Evolutionary conservation across 2,113 vertebrate genomes (phyloP).

Genomic region (Bubo scandiacus): DNA sequence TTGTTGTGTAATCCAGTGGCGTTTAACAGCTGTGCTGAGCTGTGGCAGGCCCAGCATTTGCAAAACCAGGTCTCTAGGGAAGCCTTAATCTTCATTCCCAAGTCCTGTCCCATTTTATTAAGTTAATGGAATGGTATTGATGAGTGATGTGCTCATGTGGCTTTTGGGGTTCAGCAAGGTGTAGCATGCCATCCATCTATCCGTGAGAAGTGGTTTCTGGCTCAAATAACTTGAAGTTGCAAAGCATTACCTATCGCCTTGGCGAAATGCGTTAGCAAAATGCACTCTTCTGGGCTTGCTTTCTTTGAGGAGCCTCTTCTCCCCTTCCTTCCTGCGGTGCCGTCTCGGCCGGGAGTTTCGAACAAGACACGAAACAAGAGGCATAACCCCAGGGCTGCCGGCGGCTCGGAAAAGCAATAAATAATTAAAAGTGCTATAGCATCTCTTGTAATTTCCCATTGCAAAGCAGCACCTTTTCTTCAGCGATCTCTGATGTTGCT

Average conservation of each 20-base stretch:
- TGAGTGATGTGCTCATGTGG: background rate
- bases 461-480: background rate
- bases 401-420: background rate
- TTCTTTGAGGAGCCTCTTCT: too few species aligned
- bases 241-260: too few species aligned
- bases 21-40: fast-evolving
- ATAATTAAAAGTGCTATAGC: background rate
- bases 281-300: fast-evolving
- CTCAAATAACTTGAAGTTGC: background rate
- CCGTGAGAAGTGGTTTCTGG: too few species aligned
- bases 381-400: background rate
- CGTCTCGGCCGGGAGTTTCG: background rate
- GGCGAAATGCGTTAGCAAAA: background rate
- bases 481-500: background rate
- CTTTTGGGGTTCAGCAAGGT: background rate
- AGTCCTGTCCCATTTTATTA: background rate
- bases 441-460: background rate
- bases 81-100: background rate
- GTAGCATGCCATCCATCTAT: fast-evolving
- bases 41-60: background rate
- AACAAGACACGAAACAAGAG: background rate
- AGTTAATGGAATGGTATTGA: too few species aligned
- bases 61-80: too few species aligned
- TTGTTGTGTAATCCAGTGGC: fast-evolving
- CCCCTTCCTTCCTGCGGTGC: background rate